Evolutionary conservation across 2,113 vertebrate genomes (phyloP).

Genomic region (Atherinomorus stipes): DNA sequence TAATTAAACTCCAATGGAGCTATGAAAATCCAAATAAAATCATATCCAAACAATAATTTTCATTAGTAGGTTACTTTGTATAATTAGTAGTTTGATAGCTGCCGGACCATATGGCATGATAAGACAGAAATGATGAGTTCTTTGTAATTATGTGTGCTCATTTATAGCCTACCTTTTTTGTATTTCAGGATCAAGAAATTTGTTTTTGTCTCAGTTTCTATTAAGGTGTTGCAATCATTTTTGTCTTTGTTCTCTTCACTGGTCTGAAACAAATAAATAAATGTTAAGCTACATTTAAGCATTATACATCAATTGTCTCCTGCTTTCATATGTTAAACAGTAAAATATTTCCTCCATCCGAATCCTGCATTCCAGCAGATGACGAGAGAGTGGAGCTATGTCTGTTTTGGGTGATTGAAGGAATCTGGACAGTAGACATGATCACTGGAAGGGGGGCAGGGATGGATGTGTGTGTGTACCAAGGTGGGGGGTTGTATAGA

Average conservation of each 20-base stretch:
- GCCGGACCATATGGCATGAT: not conserved
- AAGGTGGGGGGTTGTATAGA: constrained; percentile 33
- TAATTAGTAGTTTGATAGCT: not conserved
- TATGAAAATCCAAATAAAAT: not conserved
- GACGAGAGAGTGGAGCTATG: constrained; percentile 20
- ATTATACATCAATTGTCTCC: not conserved
- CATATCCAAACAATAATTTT: not conserved
- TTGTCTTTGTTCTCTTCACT: too few relatives aligned
- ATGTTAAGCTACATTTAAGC: too few relatives aligned
- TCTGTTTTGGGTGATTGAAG: constrained; percentile 34
- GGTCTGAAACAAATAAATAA: too few relatives aligned
- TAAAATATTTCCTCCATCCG: not conserved
- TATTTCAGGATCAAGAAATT: too few relatives aligned
- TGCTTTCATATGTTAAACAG: not conserved
- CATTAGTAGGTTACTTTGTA: not conserved
- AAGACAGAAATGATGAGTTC: not conserved
- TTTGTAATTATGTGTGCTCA: too few relatives aligned
- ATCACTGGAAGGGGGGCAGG: constrained; percentile 32
- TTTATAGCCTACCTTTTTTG: too few relatives aligned
- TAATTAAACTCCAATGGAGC: not conserved
- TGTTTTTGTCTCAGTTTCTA: too few relatives aligned
- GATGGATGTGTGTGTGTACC: not conserved
- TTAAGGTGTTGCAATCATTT: too few relatives aligned
- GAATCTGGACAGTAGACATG: constrained; percentile 52
- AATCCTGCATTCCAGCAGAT: constrained; percentile 29